phyloP scores from a whole-genome alignment of 2,888 invertebrate species.

The Aricia artaxerxes region DNA sequence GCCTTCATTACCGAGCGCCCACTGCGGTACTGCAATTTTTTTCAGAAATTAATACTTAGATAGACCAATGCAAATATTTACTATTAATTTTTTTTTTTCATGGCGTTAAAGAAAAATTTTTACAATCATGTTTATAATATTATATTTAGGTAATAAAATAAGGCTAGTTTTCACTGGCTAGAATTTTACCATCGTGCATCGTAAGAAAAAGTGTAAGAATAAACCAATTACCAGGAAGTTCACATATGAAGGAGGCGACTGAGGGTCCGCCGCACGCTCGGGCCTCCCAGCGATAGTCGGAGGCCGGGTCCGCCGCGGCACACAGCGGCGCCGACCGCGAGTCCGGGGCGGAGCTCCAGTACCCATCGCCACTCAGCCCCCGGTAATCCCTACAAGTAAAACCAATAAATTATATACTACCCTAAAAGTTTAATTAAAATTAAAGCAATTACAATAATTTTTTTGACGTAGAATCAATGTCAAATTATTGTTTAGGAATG shows the following conservation, averaged over 20 bases:
- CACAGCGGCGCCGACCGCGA: conserved; percentile 83
- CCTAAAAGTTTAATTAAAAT: background rate
- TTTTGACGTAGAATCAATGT: background rate
- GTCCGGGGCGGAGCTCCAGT: conserved; percentile 87
- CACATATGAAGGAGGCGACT: conserved; percentile 89
- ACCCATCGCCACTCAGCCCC: conserved; percentile 82
- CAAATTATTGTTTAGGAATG: background rate
- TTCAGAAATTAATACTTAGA: background rate
- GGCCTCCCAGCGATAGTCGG: conserved; percentile 89
- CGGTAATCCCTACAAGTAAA: conserved; percentile 76
- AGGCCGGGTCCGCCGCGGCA: conserved; percentile 87
- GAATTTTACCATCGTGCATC: background rate
- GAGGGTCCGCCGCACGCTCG: conserved; percentile 88
- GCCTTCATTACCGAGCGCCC: conserved; percentile 85
- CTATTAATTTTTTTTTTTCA: background rate
- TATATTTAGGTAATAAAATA: background rate
- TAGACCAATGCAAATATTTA: background rate
- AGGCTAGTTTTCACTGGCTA: background rate
- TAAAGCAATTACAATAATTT: background rate
- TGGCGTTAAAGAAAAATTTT: background rate
- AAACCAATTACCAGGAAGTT: conserved; percentile 83
- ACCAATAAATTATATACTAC: background rate
- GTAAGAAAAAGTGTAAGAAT: background rate
- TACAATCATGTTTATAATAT: background rate
- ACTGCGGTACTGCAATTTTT: conserved; percentile 83